phyloP scores from a whole-genome alignment of 1,140 invertebrate species.

The Eurosta solidaginis region DNA sequence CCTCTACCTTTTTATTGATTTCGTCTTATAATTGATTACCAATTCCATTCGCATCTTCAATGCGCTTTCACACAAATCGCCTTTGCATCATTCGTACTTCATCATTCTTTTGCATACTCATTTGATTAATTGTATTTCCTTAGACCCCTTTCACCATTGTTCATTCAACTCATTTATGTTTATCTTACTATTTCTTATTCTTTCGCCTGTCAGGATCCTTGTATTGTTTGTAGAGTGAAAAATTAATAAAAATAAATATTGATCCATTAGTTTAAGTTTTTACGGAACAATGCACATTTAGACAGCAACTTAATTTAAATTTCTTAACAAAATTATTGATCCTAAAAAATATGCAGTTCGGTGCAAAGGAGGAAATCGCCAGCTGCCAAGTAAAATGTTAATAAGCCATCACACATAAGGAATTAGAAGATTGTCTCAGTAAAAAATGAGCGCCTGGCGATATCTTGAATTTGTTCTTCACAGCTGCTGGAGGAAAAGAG shows the following conservation, averaged over 20 bases:
- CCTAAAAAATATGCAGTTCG: no score
- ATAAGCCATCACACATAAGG: not conserved
- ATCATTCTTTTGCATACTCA: slow-evolving; percentile 9
- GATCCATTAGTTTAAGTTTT: not conserved
- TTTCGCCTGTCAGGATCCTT: not conserved
- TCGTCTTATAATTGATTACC: slow-evolving; percentile 11
- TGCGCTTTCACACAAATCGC: not conserved
- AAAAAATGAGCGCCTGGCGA: not conserved
- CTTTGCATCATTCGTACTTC: not conserved
- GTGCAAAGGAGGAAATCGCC: not conserved
- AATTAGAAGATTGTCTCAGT: not conserved
- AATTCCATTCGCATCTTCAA: not conserved
- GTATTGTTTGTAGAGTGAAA: not conserved
- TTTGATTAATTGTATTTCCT: slow-evolving; percentile 27
- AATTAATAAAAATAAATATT: slow-evolving; percentile 28
- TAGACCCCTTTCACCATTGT: not conserved
- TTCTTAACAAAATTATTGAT: not conserved
- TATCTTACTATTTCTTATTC: not conserved
- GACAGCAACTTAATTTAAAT: slow-evolving; percentile 16
- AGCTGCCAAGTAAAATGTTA: not conserved
- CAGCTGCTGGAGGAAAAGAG: not conserved
- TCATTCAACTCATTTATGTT: not conserved
- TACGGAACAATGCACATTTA: not conserved
- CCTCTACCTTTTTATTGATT: not conserved
- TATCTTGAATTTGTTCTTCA: not conserved